Percentiles rank a stretch among this genome's conserved stretches.
Conservation (phyloP, 2,113 vertebrate genomes). For the Apteryx owenii region DNA sequence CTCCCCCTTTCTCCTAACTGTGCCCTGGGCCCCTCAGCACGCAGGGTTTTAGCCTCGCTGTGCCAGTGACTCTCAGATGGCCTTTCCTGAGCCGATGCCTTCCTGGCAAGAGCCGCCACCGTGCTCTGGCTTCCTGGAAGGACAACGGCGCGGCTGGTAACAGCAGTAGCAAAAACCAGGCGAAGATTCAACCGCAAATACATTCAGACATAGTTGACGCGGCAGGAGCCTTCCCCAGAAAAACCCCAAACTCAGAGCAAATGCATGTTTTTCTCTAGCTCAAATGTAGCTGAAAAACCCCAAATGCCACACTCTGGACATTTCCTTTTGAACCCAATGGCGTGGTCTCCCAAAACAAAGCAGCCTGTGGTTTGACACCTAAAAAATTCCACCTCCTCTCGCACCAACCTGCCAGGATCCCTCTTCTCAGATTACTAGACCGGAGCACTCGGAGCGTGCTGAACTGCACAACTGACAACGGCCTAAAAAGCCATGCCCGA, state of each 20-base stretch:
- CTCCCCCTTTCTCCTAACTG: not conserved
- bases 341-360: not conserved
- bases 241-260: not conserved
- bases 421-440: not conserved
- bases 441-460: fast-evolving
- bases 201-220: not conserved
- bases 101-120: not conserved
- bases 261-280: not conserved
- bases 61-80: not conserved
- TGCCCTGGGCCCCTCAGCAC: not conserved
- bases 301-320: not conserved
- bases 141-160: not conserved
- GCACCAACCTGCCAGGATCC: not conserved
- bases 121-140: not conserved
- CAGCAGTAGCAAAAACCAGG: not conserved
- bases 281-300: not conserved
- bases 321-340: not conserved
- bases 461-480: fast-evolving
- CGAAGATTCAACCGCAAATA: not conserved
- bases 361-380: not conserved
- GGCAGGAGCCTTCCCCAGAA: not conserved
- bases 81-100: not conserved
- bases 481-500: not conserved
- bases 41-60: not conserved
- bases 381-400: not conserved